Evolutionary conservation across 2,113 vertebrate species (phyloP).

Genomic region (Raja brachyura): DNA sequence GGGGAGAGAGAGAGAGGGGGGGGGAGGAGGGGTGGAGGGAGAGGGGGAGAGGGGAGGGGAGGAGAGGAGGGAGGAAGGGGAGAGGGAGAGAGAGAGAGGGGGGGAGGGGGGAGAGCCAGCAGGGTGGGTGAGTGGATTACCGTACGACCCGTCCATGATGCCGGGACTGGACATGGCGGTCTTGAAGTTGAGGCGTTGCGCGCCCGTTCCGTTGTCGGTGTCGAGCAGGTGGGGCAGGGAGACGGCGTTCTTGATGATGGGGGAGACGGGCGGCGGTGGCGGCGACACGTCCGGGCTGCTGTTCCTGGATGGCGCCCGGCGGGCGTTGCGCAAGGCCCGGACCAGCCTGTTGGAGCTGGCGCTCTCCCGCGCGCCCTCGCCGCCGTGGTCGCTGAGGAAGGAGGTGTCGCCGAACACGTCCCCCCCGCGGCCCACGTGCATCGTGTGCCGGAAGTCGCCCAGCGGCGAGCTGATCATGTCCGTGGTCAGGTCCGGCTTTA

Average conservation of each 20-base stretch:
- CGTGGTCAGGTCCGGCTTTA: slow-evolving; percentile 71
- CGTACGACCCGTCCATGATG: slow-evolving; percentile 64
- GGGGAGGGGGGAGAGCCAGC: not conserved
- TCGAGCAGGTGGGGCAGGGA: slow-evolving; percentile 80
- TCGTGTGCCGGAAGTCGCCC: slow-evolving; percentile 89
- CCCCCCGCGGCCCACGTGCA: slow-evolving; percentile 87
- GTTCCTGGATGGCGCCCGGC: slow-evolving; percentile 54
- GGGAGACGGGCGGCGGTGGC: slow-evolving; percentile 70
- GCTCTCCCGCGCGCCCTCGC: slow-evolving; percentile 52
- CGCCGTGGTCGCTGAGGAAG: slow-evolving; percentile 85
- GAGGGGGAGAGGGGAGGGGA: not conserved
- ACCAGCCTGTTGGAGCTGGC: slow-evolving; percentile 65
- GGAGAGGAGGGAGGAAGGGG: not conserved
- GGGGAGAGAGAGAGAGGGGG: not conserved
- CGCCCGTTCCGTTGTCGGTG: slow-evolving; percentile 46
- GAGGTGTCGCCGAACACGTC: slow-evolving; percentile 92
- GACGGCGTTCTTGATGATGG: slow-evolving; percentile 91
- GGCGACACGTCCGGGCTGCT: slow-evolving; percentile 56
- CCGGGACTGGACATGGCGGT: slow-evolving; percentile 60
- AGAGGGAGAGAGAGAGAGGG: not conserved
- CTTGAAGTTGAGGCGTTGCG: slow-evolving; percentile 61
- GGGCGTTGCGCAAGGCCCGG: slow-evolving; percentile 72
- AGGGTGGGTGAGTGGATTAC: slow-evolving; percentile 49
- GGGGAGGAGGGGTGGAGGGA: not conserved
- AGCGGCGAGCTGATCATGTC: slow-evolving; percentile 93